Percentiles rank a stretch among this genome's conserved stretches.
phyloP scores from a whole-genome alignment of 1,140 invertebrate species.

The Hyphantria cunea region DNA sequence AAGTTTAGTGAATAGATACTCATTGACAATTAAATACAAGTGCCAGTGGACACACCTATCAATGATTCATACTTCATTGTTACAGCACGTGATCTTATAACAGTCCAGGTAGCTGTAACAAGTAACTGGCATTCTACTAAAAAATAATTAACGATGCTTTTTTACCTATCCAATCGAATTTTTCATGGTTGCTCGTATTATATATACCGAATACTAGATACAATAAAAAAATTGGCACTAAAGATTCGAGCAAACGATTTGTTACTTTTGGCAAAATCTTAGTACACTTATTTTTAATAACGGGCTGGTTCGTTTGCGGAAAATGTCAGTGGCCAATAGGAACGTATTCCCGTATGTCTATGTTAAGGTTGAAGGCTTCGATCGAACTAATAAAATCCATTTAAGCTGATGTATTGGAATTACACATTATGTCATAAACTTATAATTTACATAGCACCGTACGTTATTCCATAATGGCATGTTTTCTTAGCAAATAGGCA shows the following conservation, averaged over 20 bases:
- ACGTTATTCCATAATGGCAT: neutral
- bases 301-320: neutral
- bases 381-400: constrained; percentile 4
- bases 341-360: neutral
- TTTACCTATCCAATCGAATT: constrained; percentile 24
- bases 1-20: constrained; percentile 20
- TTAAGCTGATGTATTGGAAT: neutral
- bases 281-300: no score
- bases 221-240: no score
- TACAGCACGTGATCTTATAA: constrained; percentile 32
- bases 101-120: constrained; percentile 27
- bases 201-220: no score
- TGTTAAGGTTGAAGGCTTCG: neutral
- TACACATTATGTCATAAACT: neutral
- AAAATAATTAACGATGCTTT: constrained; percentile 22
- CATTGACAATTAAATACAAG: constrained; percentile 34
- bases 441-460: constrained; percentile 7
- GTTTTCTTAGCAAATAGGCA: constrained; percentile 4
- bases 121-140: constrained; percentile 1
- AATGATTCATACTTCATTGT: constrained; percentile 33
- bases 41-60: constrained; percentile 22
- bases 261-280: no score
- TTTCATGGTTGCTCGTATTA: constrained; percentile 10
- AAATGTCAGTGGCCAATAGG: neutral
- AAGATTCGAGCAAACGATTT: no score